Conservation (phyloP, 2,113 vertebrate species). For the Heptranchias perlo region DNA sequence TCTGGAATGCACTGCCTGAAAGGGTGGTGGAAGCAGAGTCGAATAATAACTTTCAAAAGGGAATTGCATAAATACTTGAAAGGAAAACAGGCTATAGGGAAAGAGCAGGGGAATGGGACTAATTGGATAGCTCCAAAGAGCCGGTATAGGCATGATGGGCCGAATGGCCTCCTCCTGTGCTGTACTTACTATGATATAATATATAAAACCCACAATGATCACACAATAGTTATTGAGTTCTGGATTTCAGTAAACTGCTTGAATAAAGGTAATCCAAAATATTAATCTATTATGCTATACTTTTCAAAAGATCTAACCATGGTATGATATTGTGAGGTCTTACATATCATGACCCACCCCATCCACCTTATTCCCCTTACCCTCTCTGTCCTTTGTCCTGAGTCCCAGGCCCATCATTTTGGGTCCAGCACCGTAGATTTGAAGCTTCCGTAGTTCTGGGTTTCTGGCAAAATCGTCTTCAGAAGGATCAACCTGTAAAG, state of each 20-base stretch:
- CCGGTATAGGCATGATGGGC: no score
- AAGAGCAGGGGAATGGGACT: no score
- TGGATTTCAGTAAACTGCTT: background rate
- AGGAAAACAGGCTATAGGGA: no score
- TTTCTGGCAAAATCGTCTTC: slow-evolving; percentile 52
- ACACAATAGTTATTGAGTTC: background rate
- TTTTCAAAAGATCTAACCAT: background rate
- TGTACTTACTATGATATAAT: no score
- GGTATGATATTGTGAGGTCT: background rate
- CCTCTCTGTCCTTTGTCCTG: slow-evolving; percentile 45
- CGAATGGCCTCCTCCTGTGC: no score
- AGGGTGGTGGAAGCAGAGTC: no score
- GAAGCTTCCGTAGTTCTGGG: slow-evolving; percentile 82
- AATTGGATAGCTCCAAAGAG: no score
- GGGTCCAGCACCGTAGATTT: slow-evolving; percentile 80
- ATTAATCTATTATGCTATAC: background rate
- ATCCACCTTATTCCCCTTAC: background rate
- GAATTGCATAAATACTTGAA: no score
- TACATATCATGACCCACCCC: background rate
- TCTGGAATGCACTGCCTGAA: no score
- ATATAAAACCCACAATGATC: no score
- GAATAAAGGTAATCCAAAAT: background rate
- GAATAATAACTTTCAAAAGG: no score
- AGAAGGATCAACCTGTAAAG: background rate
- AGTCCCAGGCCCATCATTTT: slow-evolving; percentile 82